Evolutionary conservation across 1,140 invertebrate species (phyloP).

Genomic region (Drosophila pectinifera): DNA sequence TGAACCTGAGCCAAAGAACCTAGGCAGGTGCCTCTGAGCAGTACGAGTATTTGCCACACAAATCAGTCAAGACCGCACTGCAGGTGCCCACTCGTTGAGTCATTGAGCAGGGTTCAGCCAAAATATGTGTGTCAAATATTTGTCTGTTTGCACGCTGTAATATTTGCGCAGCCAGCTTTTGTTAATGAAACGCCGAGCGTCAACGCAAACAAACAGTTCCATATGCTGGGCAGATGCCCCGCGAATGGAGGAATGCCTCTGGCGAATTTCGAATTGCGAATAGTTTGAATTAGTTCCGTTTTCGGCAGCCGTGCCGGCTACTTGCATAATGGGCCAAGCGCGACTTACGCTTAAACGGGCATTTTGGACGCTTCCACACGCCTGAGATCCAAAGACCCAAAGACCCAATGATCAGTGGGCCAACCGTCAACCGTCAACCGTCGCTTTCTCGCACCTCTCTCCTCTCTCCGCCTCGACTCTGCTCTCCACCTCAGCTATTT

Average conservation of each 20-base stretch:
- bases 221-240: slow-evolving; percentile 25
- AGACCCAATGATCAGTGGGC: slow-evolving; percentile 46
- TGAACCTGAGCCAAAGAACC: background rate
- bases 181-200: slow-evolving; percentile 44
- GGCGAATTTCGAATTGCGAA: slow-evolving; percentile 23
- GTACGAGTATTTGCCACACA: slow-evolving; percentile 1
- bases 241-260: slow-evolving; percentile 17
- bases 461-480: slow-evolving; percentile 22
- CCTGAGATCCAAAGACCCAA: slow-evolving; percentile 2
- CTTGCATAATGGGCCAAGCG: slow-evolving; percentile 70
- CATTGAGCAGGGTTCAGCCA: slow-evolving; percentile 45
- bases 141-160: slow-evolving; percentile 45
- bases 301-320: slow-evolving; percentile 38
- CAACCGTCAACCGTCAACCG: too few species aligned
- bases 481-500: slow-evolving; percentile 50
- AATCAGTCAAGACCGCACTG: slow-evolving; percentile 33
- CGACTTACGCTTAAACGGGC: slow-evolving; percentile 50
- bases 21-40: background rate
- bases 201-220: slow-evolving; percentile 19
- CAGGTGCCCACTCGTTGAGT: slow-evolving; percentile 54
- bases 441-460: slow-evolving; percentile 50
- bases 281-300: slow-evolving; percentile 74
- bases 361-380: slow-evolving; percentile 54
- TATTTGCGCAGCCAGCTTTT: slow-evolving; percentile 44
- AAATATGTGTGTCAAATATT: slow-evolving; percentile 64